Evolutionary conservation across 2,888 invertebrate species (phyloP), one percentile per base, ranked within the genome.

Genomic region (Pediacus dermestoides): DNA sequence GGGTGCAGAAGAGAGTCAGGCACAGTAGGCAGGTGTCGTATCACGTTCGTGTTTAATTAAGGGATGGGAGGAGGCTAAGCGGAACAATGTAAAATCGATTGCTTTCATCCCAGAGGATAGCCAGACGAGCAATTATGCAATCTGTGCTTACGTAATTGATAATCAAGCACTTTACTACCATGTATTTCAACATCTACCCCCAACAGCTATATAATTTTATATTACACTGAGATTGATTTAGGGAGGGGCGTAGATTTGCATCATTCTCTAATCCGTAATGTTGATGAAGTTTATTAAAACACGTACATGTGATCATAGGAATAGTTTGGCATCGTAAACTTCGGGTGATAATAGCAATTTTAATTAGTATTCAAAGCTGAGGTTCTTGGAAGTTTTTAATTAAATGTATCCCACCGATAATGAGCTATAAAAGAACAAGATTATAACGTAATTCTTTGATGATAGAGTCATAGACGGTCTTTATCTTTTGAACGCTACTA

Each of bases 71-170:
- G 54, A 46, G 57, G 56, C 50, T 57, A 58, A 56, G 53, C 58
- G 60, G 55, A 50, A 53, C 58, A 56, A 58, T 63, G 63, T 61
- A 55, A 54, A 61, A 62, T 66, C 63, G 66, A 66, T 66, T 59
- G 60, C 55, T 52, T 56, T 57, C 54, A 60, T 65, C 67, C 64
- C 62, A 39, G 52, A 63, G 63, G 66, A 66, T 75, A 70, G 74
- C 64, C 67, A 63, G 66, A 65, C 70, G 71, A 75, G 74, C 75
- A 75, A 76, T 76, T 75, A 75, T 70, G 69, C 72, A 72, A 74
- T 74, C 74, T 71, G 65, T 68, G 70, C 66, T 66, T 70, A 71
- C 71, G 72, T 75, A 76, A 77, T 76, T 74, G 75, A 75, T 76
- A 74, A 66, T 66, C 65, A 66, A 71, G 67, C 70, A 70, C 70